Percentiles rank a stretch among this genome's conserved stretches.
Conservation (phyloP, 2,888 invertebrate species). For the Caenorhabditis doughertyi region DNA sequence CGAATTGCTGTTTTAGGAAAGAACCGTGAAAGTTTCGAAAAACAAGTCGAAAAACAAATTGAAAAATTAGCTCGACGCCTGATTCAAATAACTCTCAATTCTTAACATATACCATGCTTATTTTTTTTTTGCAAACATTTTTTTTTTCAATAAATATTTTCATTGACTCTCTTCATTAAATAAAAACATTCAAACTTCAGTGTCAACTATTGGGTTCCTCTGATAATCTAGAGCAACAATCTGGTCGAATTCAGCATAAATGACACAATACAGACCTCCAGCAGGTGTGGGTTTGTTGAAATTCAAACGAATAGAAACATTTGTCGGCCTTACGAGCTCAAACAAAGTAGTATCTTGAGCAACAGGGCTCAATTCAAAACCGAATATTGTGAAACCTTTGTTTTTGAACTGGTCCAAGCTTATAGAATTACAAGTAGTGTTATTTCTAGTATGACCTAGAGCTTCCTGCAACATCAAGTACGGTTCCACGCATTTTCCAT, state of each 20-base stretch:
- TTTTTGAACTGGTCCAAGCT: conserved; percentile 14
- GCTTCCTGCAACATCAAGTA: conserved; percentile 18
- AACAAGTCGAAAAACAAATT: not conserved
- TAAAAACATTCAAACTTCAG: not conserved
- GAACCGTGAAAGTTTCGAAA: no score
- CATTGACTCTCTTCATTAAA: no score
- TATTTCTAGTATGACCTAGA: conserved; percentile 15
- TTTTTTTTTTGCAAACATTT: no score
- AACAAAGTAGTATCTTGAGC: no score
- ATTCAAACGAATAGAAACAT: no score
- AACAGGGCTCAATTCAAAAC: not conserved
- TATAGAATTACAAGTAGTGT: conserved; percentile 19
- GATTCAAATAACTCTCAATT: not conserved
- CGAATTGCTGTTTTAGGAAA: not conserved
- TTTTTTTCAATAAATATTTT: not conserved
- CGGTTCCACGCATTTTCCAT: conserved; percentile 2
- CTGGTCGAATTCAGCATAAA: no score
- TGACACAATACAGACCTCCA: no score
- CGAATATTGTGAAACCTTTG: no score
- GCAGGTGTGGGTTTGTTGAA: no score
- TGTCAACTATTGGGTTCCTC: conserved; percentile 16
- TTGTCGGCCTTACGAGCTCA: no score
- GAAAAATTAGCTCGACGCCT: conserved; percentile 4
- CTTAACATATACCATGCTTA: no score
- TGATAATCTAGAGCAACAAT: conserved; percentile 3